Evolutionary conservation across 2,113 vertebrate genomes (phyloP).

Genomic region (Chelonoidis abingdonii): DNA sequence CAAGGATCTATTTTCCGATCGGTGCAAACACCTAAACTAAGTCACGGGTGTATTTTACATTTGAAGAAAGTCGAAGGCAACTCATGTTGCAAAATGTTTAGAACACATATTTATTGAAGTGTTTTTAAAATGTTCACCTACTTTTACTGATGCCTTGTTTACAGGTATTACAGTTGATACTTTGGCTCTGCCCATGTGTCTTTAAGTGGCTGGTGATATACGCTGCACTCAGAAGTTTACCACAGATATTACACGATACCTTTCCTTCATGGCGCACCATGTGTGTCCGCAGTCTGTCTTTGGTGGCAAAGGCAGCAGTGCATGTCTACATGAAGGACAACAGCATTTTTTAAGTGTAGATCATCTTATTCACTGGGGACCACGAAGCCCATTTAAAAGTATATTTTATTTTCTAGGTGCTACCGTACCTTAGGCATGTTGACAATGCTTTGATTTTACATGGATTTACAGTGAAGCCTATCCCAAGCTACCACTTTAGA

Average conservation of each 20-base stretch:
- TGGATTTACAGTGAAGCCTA: neutral
- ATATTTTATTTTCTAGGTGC: slow-evolving; percentile 18
- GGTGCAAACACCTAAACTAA: neutral
- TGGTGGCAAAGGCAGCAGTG: slow-evolving; percentile 98
- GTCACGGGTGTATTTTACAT: neutral
- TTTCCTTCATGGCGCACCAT: slow-evolving; percentile 99
- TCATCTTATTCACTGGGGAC: slow-evolving; percentile 46
- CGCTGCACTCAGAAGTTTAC: slow-evolving; percentile 97
- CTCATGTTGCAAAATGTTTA: neutral
- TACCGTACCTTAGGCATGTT: neutral
- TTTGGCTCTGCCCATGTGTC: slow-evolving; percentile 95
- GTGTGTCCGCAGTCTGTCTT: slow-evolving; percentile 98
- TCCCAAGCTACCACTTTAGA: neutral
- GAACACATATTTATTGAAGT: slow-evolving; percentile 48
- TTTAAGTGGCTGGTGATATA: slow-evolving; percentile 99
- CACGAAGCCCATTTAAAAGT: slow-evolving; percentile 46
- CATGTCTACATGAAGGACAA: slow-evolving; percentile 88
- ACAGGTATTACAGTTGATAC: slow-evolving; percentile 94
- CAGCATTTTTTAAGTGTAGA: slow-evolving; percentile 77
- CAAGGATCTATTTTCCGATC: neutral
- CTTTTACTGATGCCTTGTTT: slow-evolving; percentile 95
- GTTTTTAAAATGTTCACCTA: slow-evolving; percentile 74
- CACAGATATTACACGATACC: slow-evolving; percentile 98
- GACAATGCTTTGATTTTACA: neutral
- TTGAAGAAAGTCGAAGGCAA: slow-evolving; percentile 26